These are phyloP conservation scores for Sphaerodactylus townsendi DNA, from an alignment of 2,113 vertebrate species.

Conservation along the genomic window DNA sequence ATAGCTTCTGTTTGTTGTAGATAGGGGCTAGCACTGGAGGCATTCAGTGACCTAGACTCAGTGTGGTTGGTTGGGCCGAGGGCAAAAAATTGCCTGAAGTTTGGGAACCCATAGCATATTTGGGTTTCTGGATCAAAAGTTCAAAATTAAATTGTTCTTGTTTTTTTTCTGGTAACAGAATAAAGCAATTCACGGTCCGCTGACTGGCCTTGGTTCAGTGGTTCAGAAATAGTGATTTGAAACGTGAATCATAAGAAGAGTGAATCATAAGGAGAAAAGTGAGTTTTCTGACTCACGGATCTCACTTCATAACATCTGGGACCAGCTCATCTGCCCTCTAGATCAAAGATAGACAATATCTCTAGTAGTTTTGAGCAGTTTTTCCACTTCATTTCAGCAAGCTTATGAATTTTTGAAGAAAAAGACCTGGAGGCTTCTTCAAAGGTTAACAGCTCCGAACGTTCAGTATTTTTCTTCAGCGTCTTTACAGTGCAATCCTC, in stretches of 20 bases:
- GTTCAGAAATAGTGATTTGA: not conserved
- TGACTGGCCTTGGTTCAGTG: not conserved
- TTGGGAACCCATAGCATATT: not conserved
- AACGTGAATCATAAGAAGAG: too few relatives aligned
- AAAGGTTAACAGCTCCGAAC: not conserved
- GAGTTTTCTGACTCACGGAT: not conserved
- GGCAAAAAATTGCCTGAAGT: too few relatives aligned
- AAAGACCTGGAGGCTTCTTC: not conserved
- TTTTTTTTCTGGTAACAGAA: not conserved
- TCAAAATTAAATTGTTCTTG: not conserved
- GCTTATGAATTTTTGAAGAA: not conserved
- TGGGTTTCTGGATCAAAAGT: not conserved
- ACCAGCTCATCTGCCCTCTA: not conserved
- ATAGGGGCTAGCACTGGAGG: not conserved
- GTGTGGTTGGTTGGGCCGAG: not conserved
- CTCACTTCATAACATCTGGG: not conserved
- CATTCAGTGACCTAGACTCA: not conserved
- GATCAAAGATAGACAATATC: too few relatives aligned
- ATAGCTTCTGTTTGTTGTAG: not conserved
- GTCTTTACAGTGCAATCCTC: not conserved
- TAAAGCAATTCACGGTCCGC: not conserved
- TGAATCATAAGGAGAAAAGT: not conserved
- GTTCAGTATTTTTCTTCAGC: not conserved
- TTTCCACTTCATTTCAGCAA: not conserved
- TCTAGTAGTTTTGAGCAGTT: too few relatives aligned